Percentiles rank a stretch among this genome's conserved stretches.
Conservation (phyloP, 2,113 vertebrate genomes). For the Struthidea cinerea region DNA sequence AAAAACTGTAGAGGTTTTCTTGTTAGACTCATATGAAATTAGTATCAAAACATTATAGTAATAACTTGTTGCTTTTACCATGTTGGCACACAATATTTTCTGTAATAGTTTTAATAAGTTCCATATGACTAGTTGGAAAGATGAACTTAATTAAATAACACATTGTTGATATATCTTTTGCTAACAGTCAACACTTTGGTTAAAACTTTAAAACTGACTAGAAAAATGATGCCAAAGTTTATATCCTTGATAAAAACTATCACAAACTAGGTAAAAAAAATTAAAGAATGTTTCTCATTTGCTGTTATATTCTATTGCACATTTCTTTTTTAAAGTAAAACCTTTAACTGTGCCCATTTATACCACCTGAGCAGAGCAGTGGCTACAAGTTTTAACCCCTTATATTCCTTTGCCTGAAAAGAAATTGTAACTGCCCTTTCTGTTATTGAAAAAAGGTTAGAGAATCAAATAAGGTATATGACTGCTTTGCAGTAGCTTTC, state of each 20-base stretch:
- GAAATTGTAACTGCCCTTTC: background rate
- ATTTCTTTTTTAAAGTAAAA: background rate
- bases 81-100: background rate
- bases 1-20: background rate
- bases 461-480: background rate
- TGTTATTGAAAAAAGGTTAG: background rate
- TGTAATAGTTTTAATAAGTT: constrained; percentile 11
- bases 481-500: background rate
- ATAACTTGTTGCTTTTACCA: background rate
- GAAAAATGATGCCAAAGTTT: background rate
- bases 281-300: background rate
- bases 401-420: background rate
- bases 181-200: background rate
- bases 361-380: background rate
- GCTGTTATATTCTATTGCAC: background rate
- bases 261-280: background rate
- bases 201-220: background rate
- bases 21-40: background rate
- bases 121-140: background rate
- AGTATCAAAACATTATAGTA: background rate
- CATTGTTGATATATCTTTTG: background rate
- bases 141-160: background rate
- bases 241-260: background rate
- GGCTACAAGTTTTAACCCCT: background rate
- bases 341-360: background rate